Evolutionary conservation across 2,888 invertebrate genomes (phyloP), one percentile per base, ranked within the genome.

Genomic region (Mimas tiliae): DNA sequence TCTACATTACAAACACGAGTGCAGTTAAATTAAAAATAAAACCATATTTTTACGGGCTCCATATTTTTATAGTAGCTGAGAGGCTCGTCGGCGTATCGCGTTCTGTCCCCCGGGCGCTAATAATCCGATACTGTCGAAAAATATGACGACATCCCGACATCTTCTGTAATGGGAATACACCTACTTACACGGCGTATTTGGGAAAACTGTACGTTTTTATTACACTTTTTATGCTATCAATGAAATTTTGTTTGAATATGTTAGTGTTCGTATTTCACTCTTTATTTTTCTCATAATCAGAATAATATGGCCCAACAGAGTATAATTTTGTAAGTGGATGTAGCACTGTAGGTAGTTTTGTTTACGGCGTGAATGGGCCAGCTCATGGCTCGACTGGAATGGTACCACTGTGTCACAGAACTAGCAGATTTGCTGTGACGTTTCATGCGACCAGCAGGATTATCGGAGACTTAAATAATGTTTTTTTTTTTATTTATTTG

Each of bases 121-220:
- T 78, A 76, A 82, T 72, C 74, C 71, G 79, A 78, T 78, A 74
- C 77, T 71, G 70, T 72, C 77, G 69, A 75, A 81, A 82, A 81
- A 82, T 81, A 78, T 77, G 80, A 74, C 72, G 76, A 34, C 63
- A 71, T 66, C 58, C 68, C 72, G 72, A 69, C 74, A 58, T 63
- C 73, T 55, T 62, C 52, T 68, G 67, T 71, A 72, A 71, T 71
- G 80, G 76, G 81, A 79, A 75, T 75, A 74, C 69, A 74, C 69
- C 65, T 74, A 68, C 73, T 68, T 69, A 70, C 68, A 72, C 48
- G 64, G 67, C 64, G 67, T 69, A 68, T 73, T 68, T 65, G 62
- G 68, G 68, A 69, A 50, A 68, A 67, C 69, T 70, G 65, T 65
- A 65, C 66, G 63, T 65, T 70, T 71, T 70, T 71, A 70, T 69